Evolutionary conservation across 2,888 invertebrate species (phyloP), one percentile per base, ranked within the genome.

Genomic region (Tholera decimalis): DNA sequence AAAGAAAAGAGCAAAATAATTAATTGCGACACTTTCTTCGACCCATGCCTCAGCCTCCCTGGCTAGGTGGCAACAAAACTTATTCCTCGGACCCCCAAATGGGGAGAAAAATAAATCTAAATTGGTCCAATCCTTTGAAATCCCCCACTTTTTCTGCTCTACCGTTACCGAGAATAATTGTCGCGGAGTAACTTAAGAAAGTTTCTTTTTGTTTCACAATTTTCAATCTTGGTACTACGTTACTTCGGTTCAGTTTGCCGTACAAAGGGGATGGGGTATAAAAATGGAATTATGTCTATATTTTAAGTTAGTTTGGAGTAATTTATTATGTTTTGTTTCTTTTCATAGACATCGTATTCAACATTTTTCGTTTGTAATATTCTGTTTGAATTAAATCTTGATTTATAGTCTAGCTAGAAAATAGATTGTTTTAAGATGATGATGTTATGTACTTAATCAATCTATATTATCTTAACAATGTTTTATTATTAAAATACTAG

Each of bases 21-120:
- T 1, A 2, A n/a, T 13, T 3, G 8, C 26, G 13, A 13, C 51
- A 89, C 79, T 90, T 88, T 79, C 84, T 61, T 53, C 20, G 47
- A 4, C 5, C 80, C 71, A 62, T 83, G 67, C 83, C 61, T 77
- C 85, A 77, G n/a, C 51, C 73, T 57, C 86, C 88, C 86, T 66
- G 56, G 69, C 70, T 74, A 89, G 91, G 91, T 89, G 90, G 92
- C 79, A 90, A 89, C 90, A 88, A 89, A 93, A 92, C 91, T 93
- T 92, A 87, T 83, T 81, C 83, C 78, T 82, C 84, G 84, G 85
- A 86, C 89, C 88, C 84, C 83, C 79, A 59, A 75, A 80, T 84
- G 88, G 94, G 93, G 94, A 91, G 93, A 93, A 94, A 95, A 94
- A 94, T 94, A 95, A 94, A 94, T 94, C 93, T 92, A 93, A 94